Evolutionary conservation across 2,888 invertebrate species (phyloP).

Genomic region (Brassicogethes aeneus): DNA sequence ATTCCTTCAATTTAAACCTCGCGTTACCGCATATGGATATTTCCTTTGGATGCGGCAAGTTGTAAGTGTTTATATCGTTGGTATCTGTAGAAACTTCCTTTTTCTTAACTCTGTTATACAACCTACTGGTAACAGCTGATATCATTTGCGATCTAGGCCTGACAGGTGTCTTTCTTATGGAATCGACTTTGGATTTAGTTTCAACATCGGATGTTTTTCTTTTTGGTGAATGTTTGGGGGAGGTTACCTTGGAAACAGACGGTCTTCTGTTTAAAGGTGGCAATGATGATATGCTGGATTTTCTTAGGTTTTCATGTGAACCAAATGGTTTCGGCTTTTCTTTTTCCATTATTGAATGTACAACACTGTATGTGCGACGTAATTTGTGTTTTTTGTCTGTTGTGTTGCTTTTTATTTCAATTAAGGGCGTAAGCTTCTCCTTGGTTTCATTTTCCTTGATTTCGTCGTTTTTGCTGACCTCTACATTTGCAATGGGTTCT

Average conservation of each 20-base stretch:
- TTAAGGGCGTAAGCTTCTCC: constrained; percentile 33
- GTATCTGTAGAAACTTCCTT: constrained; percentile 39
- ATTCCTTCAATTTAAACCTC: constrained; percentile 47
- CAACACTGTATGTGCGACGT: constrained; percentile 31
- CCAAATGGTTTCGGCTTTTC: constrained; percentile 21
- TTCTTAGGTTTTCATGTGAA: constrained; percentile 26
- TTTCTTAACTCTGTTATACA: constrained; percentile 55
- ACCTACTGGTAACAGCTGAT: constrained; percentile 59
- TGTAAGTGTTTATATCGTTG: constrained; percentile 19
- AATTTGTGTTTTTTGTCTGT: constrained; percentile 20
- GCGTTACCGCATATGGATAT: constrained; percentile 51
- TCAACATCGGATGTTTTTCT: constrained; percentile 23
- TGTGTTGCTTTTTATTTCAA: constrained; percentile 29
- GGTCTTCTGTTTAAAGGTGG: constrained; percentile 21
- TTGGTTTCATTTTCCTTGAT: constrained; percentile 9
- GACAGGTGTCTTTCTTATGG: constrained; percentile 28
- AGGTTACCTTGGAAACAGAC: constrained; percentile 15
- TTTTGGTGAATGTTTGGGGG: constrained; percentile 11
- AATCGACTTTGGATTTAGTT: constrained; percentile 28
- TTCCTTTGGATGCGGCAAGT: constrained; percentile 32
- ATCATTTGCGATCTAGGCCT: constrained; percentile 58
- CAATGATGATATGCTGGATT: constrained; percentile 4
- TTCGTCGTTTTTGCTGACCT: not conserved
- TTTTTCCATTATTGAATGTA: constrained; percentile 23
- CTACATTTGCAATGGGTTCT: not conserved